Base-by-base conservation (phyloP, 2,888 invertebrate species). In the Anaspis maculata region DNA sequence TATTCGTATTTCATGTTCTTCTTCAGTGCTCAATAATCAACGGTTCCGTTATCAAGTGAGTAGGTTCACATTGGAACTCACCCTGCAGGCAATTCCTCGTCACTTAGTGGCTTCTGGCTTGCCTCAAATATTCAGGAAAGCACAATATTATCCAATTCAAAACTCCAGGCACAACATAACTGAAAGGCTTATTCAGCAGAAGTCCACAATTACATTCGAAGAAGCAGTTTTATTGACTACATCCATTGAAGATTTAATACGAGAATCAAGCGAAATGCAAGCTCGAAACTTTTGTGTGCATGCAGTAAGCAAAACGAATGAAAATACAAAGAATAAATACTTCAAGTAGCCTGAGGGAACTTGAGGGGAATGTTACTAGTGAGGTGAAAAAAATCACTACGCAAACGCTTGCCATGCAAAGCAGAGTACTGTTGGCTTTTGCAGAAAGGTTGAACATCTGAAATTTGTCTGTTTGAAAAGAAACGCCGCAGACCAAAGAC, bases 171-270 rank as follows among this genome's bases (percentile, higher is more conserved):
- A n/a, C n/a, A n/a, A n/a, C n/a, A 27, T 27, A 9, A 7, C 6
- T 7, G 30, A 30, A 23, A 5, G 23, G 26, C 22, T 16, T 7
- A 7, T 39, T 3, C 31, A 39, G 15, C 35, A 39, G 23, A 39
- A 27, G n/a, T 5, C 16, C 24, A 3, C n/a, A 2, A 12, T 19
- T 10, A 15, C 12, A 11, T 37, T 13, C 24, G 34, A 33, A 3
- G 16, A 30, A n/a, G 26, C 12, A 5, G 30, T 30, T 6, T 4
- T 27, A 23, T 7, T 30, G 4, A 25, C 30, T 6, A 5, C 6
- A 11, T 27, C 27, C 4, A 11, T 30, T 9, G 30, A 30, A 30
- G 10, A 4, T 10, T 30, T 25, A 6, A 30, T 27, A 12, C 5
- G n/a, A n/a, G 29, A 27, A 16, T 14, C 25, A 21, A 21, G 19